phyloP scores from a whole-genome alignment of 2,888 invertebrate genomes.

The Tinea semifulvella region DNA sequence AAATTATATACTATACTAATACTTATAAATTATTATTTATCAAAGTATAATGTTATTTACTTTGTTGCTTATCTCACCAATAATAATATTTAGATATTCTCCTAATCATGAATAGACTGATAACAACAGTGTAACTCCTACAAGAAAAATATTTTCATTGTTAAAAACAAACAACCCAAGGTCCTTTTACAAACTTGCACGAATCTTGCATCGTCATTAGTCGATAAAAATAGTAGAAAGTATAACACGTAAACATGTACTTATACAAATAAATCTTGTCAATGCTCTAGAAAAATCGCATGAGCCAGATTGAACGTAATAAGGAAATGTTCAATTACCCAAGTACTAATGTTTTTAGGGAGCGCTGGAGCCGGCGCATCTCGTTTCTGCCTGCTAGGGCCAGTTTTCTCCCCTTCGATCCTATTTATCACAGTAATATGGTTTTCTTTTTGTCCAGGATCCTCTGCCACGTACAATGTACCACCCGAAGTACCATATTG shows the following conservation, averaged over 20 bases:
- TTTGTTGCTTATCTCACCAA: too few species aligned
- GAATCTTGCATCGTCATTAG: slow-evolving; percentile 13
- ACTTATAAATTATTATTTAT: too few species aligned
- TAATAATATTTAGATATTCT: too few species aligned
- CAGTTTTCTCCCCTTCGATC: not conserved
- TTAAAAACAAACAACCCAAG: not conserved
- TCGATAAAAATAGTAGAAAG: slow-evolving; percentile 33
- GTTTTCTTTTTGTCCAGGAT: slow-evolving; percentile 22
- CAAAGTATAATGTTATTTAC: too few species aligned
- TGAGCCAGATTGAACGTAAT: slow-evolving; percentile 28
- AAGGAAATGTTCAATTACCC: slow-evolving; percentile 50
- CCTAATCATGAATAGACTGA: too few species aligned
- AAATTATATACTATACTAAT: too few species aligned
- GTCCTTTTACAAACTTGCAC: not conserved
- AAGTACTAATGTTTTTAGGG: slow-evolving; percentile 54
- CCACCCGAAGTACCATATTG: slow-evolving; percentile 37
- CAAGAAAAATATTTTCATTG: slow-evolving; percentile 3
- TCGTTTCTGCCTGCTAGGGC: slow-evolving; percentile 42
- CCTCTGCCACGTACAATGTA: slow-evolving; percentile 47
- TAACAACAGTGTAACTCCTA: too few species aligned
- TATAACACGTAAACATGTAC: slow-evolving; percentile 13
- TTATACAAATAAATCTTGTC: slow-evolving; percentile 6
- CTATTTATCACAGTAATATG: slow-evolving; percentile 7
- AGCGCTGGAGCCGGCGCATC: slow-evolving; percentile 37
- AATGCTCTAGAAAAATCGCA: slow-evolving; percentile 3